Evolutionary conservation across 2,797 vertebrate species (phyloP).

Genomic region (Myotis vivesi): DNA sequence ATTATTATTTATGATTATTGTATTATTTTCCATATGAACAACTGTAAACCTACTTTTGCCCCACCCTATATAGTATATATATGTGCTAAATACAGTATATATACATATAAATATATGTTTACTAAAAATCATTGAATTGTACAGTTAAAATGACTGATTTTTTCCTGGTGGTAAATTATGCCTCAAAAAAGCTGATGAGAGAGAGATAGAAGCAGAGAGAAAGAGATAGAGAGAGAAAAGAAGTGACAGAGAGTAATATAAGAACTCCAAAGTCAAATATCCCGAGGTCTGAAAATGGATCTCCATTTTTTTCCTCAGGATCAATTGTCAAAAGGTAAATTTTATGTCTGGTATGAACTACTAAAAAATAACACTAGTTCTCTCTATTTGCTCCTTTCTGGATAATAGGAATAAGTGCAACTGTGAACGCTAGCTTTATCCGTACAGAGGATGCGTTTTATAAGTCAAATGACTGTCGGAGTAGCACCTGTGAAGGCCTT

Average conservation of each 20-base stretch:
- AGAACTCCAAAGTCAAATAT: not conserved
- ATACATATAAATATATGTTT: not conserved
- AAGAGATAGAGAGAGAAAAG: not conserved
- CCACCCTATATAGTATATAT: no score
- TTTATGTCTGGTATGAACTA: not conserved
- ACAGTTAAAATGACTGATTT: not conserved
- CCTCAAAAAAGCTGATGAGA: not conserved
- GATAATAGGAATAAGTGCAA: constrained; percentile 85
- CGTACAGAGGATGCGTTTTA: constrained; percentile 86
- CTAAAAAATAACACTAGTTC: not conserved
- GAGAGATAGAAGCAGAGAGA: not conserved
- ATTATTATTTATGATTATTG: no score
- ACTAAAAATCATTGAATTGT: not conserved
- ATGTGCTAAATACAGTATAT: not conserved
- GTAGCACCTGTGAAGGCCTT: constrained; percentile 94
- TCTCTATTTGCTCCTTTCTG: constrained; percentile 53
- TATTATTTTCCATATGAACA: no score
- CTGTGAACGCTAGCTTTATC: constrained; percentile 84
- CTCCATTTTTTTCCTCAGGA: not conserved
- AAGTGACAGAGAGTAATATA: not conserved
- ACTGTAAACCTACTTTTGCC: no score
- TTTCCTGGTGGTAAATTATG: not conserved
- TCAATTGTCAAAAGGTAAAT: not conserved
- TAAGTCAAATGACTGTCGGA: constrained; percentile 89
- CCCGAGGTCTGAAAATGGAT: not conserved